A percentile compares a stretch with the other conserved stretches of the same genome.
Conservation (phyloP, 2,113 vertebrate genomes). For the Platysternon megacephalum region DNA sequence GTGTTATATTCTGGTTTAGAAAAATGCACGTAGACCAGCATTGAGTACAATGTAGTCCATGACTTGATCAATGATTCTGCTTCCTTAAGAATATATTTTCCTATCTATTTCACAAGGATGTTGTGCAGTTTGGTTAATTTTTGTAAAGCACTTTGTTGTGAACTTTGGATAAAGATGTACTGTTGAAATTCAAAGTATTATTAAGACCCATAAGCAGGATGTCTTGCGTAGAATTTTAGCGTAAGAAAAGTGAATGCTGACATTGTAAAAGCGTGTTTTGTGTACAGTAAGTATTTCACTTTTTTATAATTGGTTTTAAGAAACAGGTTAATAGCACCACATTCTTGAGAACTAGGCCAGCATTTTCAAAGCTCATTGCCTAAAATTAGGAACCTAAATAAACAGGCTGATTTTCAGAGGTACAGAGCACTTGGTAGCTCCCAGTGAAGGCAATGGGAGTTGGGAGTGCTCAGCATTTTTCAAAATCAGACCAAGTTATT, state of each 20-base stretch:
- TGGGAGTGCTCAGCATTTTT: background rate
- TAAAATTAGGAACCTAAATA: background rate
- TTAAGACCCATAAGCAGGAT: background rate
- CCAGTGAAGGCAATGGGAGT: background rate
- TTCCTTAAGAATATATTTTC: background rate
- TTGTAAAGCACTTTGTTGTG: conserved; percentile 1
- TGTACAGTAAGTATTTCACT: background rate
- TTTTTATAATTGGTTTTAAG: background rate
- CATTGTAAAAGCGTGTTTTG: rapidly evolving
- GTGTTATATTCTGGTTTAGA: background rate
- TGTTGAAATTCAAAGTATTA: background rate
- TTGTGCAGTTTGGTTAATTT: conserved; percentile 25
- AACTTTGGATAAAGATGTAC: background rate
- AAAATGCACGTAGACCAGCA: background rate
- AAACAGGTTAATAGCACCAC: background rate
- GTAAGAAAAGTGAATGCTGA: background rate
- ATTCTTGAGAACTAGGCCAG: background rate
- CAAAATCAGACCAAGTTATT: background rate
- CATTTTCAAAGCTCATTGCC: background rate
- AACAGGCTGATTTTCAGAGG: rapidly evolving
- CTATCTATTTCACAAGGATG: background rate
- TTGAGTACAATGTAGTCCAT: background rate
- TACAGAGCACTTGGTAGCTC: background rate
- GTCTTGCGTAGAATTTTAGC: background rate
- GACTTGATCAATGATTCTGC: background rate